Conservation (phyloP, 2,888 invertebrate species). For the Polydrusus pterygomalis region DNA sequence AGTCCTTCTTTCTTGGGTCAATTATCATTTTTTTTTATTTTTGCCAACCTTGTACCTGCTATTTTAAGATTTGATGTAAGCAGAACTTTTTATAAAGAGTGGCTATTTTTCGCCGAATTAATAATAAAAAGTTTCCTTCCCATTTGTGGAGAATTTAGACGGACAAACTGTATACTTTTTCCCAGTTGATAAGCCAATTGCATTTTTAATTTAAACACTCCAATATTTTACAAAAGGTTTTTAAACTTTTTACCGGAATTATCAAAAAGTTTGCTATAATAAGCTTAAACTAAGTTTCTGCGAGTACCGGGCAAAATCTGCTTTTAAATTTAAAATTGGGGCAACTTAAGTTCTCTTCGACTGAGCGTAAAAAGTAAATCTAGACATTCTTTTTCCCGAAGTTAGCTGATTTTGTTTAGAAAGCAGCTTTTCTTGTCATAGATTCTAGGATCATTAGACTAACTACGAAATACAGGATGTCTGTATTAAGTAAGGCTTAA, state of each 20-base stretch:
- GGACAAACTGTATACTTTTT: no score
- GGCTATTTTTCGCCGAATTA: no score
- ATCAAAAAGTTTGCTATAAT: conserved; percentile 23
- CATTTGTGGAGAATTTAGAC: no score
- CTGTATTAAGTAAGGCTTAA: no score
- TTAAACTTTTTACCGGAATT: conserved; percentile 17
- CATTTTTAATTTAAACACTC: conserved; percentile 6
- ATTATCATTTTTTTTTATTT: no score
- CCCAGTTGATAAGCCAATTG: background rate
- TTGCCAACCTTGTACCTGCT: no score
- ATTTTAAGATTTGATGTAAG: no score
- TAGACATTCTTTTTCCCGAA: background rate
- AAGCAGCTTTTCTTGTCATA: conserved; percentile 16
- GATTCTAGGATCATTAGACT: background rate
- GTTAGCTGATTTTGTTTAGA: conserved; percentile 18
- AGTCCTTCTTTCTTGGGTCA: no score
- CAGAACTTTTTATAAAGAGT: no score
- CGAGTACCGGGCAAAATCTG: conserved; percentile 10
- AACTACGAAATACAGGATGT: no score
- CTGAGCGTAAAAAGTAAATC: conserved; percentile 25
- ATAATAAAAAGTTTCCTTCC: no score
- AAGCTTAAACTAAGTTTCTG: conserved; percentile 18
- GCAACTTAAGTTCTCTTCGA: conserved; percentile 12
- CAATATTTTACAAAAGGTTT: background rate
- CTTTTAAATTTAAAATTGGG: conserved; percentile 26